Evolutionary conservation across 2,888 invertebrate genomes (phyloP).

Genomic region (Acanthosoma haemorrhoidale): DNA sequence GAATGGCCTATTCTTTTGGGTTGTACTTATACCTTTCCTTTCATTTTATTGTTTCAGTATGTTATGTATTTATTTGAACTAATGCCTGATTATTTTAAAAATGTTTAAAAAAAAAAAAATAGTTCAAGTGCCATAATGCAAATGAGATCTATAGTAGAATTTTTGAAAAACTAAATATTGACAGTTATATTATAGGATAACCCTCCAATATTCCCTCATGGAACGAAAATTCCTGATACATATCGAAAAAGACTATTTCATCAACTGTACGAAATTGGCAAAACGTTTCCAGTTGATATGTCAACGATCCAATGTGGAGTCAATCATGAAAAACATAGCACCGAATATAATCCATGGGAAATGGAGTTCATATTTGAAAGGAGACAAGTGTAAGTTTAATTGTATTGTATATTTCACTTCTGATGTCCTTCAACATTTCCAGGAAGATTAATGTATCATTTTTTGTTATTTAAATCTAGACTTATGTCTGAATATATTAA

Average conservation of each 20-base stretch:
- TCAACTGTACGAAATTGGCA: conserved; percentile 10
- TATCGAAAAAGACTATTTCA: background rate
- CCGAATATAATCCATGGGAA: conserved; percentile 2
- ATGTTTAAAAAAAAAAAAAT: too few relatives aligned
- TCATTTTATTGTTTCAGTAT: too few relatives aligned
- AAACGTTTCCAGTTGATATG: conserved; percentile 2
- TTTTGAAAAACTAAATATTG: background rate
- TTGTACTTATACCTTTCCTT: too few relatives aligned
- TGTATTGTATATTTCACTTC: background rate
- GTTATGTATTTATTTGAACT: too few relatives aligned
- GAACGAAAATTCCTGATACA: background rate
- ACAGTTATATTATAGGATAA: conserved; percentile 1
- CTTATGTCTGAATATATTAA: conserved; percentile 6
- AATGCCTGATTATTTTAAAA: too few relatives aligned
- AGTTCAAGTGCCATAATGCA: too few relatives aligned
- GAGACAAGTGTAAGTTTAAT: conserved; percentile 12
- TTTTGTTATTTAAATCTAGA: background rate
- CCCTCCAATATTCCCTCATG: conserved; percentile 5
- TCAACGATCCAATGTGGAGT: background rate
- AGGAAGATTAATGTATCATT: background rate
- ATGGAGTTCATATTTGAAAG: background rate
- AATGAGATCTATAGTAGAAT: too few relatives aligned
- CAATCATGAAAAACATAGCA: background rate
- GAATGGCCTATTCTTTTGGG: too few relatives aligned
- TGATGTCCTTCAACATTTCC: background rate